A percentile compares a stretch with the other conserved stretches of the same genome.
These are phyloP conservation scores for Antitype chi DNA, from an alignment of 2,888 invertebrate genomes.

Conservation along the genomic window DNA sequence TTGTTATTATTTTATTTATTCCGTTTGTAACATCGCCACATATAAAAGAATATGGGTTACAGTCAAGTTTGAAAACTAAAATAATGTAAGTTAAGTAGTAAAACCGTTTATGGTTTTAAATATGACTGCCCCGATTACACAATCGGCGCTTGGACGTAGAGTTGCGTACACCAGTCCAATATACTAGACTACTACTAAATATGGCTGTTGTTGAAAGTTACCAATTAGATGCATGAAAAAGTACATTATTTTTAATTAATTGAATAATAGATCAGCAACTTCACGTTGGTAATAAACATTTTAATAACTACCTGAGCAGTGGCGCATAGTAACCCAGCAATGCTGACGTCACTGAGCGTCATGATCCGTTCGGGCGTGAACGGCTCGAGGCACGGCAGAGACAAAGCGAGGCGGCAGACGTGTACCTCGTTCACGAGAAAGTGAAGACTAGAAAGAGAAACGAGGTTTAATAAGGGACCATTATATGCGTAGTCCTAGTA, in stretches of 20 bases:
- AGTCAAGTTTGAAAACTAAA: too few relatives aligned
- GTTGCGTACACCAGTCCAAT: too few relatives aligned
- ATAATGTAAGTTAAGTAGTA: too few relatives aligned
- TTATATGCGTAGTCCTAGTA: too few relatives aligned
- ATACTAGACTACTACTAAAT: not conserved
- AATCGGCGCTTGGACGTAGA: too few relatives aligned
- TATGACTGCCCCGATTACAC: too few relatives aligned
- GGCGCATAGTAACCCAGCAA: conserved; percentile 95
- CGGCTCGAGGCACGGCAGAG: conserved; percentile 96
- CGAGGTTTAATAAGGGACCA: not conserved
- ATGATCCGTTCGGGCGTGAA: conserved; percentile 95
- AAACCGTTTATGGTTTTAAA: too few relatives aligned
- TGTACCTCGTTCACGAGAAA: conserved; percentile 96
- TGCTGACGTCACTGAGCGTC: conserved; percentile 95
- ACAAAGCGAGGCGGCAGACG: conserved; percentile 95
- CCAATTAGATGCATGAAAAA: not conserved
- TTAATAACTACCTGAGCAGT: conserved; percentile 91
- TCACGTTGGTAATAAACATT: not conserved
- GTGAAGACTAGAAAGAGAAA: conserved; percentile 91
- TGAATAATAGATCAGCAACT: not conserved
- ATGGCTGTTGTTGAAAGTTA: not conserved
- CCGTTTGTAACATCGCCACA: too few relatives aligned
- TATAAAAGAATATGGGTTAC: too few relatives aligned
- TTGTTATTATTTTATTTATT: too few relatives aligned
- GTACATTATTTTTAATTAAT: not conserved